Evolutionary conservation across 1,140 invertebrate species (phyloP).

Genomic region (Propsilocerus akamusi): DNA sequence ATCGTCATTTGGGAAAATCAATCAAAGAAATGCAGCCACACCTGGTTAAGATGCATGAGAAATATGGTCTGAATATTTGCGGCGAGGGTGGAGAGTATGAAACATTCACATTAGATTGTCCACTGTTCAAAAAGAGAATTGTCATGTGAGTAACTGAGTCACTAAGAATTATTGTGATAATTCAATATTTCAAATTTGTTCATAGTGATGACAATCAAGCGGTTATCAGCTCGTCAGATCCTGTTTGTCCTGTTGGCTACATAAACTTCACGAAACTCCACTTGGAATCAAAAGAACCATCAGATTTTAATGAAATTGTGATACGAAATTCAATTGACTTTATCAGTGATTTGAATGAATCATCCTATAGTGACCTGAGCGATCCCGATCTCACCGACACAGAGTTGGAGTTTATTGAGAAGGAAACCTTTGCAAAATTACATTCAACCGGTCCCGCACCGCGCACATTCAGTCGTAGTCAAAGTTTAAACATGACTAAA

Average conservation of each 20-base stretch:
- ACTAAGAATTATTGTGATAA: not conserved
- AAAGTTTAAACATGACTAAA: conserved; percentile 24
- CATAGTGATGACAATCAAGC: conserved; percentile 73
- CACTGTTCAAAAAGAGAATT: conserved; percentile 79
- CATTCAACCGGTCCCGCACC: conserved; percentile 21
- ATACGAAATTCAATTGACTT: conserved; percentile 35
- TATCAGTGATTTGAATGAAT: conserved; percentile 35
- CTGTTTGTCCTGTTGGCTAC: conserved; percentile 83
- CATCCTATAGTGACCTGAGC: conserved; percentile 37
- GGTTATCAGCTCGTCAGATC: conserved; percentile 75
- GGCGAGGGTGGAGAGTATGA: conserved; percentile 99
- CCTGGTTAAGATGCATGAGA: conserved; percentile 71
- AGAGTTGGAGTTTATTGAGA: conserved; percentile 34
- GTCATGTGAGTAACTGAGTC: conserved; percentile 54
- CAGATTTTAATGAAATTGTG: conserved; percentile 16
- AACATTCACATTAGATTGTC: conserved; percentile 93
- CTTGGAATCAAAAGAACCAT: conserved; percentile 37
- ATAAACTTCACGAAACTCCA: conserved; percentile 70
- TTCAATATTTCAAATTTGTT: conserved; percentile 12
- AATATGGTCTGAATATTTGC: conserved; percentile 93
- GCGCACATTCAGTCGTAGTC: conserved; percentile 20
- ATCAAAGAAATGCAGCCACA: conserved; percentile 71
- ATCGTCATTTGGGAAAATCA: conserved; percentile 72
- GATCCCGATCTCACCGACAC: conserved; percentile 37
- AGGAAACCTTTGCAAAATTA: conserved; percentile 17